A percentile compares a stretch with the other conserved stretches of the same genome.
Evolutionary conservation across 1,140 invertebrate species (phyloP).

Genomic region (Drosophila quadrilineata): DNA sequence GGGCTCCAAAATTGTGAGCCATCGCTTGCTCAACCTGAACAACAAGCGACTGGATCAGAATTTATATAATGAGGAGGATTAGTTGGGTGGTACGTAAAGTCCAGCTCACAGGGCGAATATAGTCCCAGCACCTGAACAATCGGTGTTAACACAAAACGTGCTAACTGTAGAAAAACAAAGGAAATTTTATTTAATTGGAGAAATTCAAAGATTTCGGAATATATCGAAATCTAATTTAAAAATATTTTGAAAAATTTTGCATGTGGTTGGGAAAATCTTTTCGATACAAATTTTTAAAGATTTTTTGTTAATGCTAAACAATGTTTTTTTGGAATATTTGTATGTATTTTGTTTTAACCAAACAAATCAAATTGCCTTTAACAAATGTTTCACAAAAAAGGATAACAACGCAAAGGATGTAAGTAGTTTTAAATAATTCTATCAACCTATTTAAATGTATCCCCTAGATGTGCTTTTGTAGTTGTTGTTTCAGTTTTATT

Average conservation of each 20-base stretch:
- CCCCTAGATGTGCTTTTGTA: slow-evolving; percentile 24
- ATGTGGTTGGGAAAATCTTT: too few species aligned
- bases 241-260: too few species aligned
- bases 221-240: too few species aligned
- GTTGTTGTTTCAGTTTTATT: slow-evolving; percentile 24
- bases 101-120: neutral
- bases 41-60: slow-evolving; percentile 62
- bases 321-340: slow-evolving; percentile 48
- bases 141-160: slow-evolving; percentile 37
- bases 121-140: neutral
- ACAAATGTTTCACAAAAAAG: slow-evolving; percentile 56
- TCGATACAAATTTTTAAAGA: too few species aligned
- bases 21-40: slow-evolving; percentile 20
- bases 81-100: slow-evolving; percentile 56
- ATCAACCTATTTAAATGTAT: slow-evolving; percentile 20
- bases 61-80: slow-evolving; percentile 66
- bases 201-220: too few species aligned
- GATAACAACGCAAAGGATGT: slow-evolving; percentile 78
- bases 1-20: slow-evolving; percentile 65
- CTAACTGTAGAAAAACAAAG: too few species aligned
- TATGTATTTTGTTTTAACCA: slow-evolving; percentile 67
- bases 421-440: slow-evolving; percentile 65
- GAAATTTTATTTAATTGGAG: neutral
- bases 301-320: too few species aligned
- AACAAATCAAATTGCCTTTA: slow-evolving; percentile 41